Conservation (phyloP, 2,888 invertebrate species). For the Agriopis marginaria region DNA sequence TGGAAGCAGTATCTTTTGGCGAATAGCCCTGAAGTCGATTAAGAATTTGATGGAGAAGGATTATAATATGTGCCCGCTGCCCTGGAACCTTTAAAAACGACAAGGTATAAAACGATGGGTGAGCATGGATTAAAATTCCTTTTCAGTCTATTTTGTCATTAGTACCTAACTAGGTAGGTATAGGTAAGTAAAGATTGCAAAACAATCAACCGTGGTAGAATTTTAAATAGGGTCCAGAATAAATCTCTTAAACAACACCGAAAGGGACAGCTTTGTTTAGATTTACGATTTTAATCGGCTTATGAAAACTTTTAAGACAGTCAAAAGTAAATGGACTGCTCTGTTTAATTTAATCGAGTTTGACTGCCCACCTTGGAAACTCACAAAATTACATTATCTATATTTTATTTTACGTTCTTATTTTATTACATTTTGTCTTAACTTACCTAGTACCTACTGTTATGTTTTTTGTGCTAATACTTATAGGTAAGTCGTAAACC, state of each 20-base stretch:
- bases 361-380: background rate
- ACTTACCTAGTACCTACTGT: too few relatives aligned
- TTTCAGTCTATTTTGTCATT: background rate
- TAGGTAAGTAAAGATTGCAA: constrained; percentile 34
- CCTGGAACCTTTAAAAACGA: too few relatives aligned
- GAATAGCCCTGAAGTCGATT: too few relatives aligned
- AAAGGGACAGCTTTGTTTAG: constrained; percentile 56
- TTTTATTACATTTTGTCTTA: too few relatives aligned
- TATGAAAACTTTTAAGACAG: constrained; percentile 51
- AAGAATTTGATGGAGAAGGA: too few relatives aligned
- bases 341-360: constrained; percentile 13
- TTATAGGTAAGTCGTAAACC: too few relatives aligned
- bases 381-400: background rate
- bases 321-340: constrained; percentile 28
- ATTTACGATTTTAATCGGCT: constrained; percentile 59
- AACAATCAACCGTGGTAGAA: constrained; percentile 38
- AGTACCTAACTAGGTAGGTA: background rate
- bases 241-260: constrained; percentile 50
- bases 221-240: constrained; percentile 45
- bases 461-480: too few relatives aligned
- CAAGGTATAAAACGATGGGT: too few relatives aligned
- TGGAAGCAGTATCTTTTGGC: too few relatives aligned
- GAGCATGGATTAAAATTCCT: too few relatives aligned
- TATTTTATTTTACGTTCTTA: background rate
- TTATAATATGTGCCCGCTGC: too few relatives aligned